These are phyloP conservation scores for Myoxocephalus aenaeus DNA, from an alignment of 2,797 vertebrate genomes.

Conservation along the genomic window DNA sequence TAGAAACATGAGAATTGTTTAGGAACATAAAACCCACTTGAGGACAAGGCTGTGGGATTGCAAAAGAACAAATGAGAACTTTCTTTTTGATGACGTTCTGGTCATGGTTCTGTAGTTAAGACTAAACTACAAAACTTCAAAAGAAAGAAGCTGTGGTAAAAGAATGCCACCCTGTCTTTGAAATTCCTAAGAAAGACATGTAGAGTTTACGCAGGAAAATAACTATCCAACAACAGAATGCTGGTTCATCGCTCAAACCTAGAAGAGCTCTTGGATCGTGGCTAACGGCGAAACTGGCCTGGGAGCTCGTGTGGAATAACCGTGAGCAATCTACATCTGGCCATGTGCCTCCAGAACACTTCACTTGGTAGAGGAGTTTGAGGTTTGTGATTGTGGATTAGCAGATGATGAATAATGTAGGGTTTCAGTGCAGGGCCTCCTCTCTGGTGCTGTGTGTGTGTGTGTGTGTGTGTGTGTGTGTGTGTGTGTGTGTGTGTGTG, in stretches of 20 bases:
- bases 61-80: slow-evolving; percentile 40
- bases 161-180: slow-evolving; percentile 36
- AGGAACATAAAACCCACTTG: slow-evolving; percentile 42
- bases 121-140: slow-evolving; percentile 51
- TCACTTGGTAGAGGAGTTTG: slow-evolving; percentile 63
- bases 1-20: slow-evolving; percentile 68
- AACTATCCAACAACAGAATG: slow-evolving; percentile 44
- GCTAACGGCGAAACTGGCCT: slow-evolving; percentile 56
- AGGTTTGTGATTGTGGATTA: slow-evolving; percentile 76
- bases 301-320: slow-evolving; percentile 58
- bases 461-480: slow-evolving; percentile 37
- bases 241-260: slow-evolving; percentile 48
- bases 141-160: slow-evolving; percentile 37
- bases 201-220: slow-evolving; percentile 59
- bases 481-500: slow-evolving; percentile 52
- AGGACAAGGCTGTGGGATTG: slow-evolving; percentile 27
- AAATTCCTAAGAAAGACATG: slow-evolving; percentile 35
- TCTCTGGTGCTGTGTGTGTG: slow-evolving; percentile 48
- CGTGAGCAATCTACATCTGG: slow-evolving; percentile 63
- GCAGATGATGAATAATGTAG: slow-evolving; percentile 78
- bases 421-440: slow-evolving; percentile 65
- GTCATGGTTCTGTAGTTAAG: slow-evolving; percentile 46
- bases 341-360: slow-evolving; percentile 65
- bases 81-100: slow-evolving; percentile 52
- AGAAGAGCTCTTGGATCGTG: slow-evolving; percentile 55